Base-by-base conservation (phyloP, 2,113 vertebrate species). In the Camelus bactrianus region DNA sequence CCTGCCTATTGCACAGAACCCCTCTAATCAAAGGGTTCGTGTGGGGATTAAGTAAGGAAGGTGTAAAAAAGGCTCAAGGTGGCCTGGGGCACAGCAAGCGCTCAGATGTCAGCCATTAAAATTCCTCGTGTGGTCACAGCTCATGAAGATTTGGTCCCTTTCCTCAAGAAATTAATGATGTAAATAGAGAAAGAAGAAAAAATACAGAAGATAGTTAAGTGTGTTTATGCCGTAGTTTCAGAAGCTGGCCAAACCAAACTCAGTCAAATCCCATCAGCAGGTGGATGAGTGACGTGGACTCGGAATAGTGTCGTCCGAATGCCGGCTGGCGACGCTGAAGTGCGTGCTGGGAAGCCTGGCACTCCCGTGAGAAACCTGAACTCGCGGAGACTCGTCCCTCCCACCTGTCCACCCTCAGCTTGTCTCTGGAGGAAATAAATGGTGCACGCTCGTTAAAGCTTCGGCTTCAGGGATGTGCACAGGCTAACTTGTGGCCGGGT, bases 41-140 rank as follows among this genome's bases (percentile, higher is more conserved):
- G 16, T 6, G 17, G 20, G n/a, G 58, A 26, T 35, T 9, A 17
- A 62, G 35, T 35, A 70, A 32, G 20, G 4, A 35, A 28, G 64
- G 56, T 2, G 2, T 10, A 0, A 24, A 9, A 69, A 30, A 8
- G 12, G 26, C 1, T 72, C 22, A 1, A 0, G 2, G 1, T 3
- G 38, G 72, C n/a, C 52, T 3, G 76, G 35, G 0, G 7, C 48
- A 28, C 28, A 42, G 16, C 30, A 6, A 14, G 24, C 80, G 6
- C 17, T 22, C 30, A 26, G 38, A 32, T 0, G 28, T 38, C 4
- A 5, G 83, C 38, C n/a, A 3, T 16, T 8, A 8, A 30, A 22
- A 14, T 8, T 5, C 14, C 80, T 17, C 14, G n/a, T n/a, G 52
- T 2, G 24, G 19, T 72, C 80, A 42, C 2, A 38, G 50, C 22